phyloP scores from a whole-genome alignment of 53 echinoderm and acorn worm species.

The Antedon mediterranea region DNA sequence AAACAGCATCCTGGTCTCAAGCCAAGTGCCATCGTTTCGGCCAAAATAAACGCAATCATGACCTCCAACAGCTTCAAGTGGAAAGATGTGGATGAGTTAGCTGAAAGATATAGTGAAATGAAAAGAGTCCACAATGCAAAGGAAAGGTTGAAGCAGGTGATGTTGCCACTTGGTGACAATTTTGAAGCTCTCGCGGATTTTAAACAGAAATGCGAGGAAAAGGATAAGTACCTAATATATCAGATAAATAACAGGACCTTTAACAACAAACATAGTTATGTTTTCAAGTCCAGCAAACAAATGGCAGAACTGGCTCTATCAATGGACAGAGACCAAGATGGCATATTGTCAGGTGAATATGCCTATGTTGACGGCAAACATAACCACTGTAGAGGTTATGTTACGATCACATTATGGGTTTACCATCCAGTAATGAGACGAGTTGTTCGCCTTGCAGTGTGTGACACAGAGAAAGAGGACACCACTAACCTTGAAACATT shows the following conservation, averaged over 20 bases:
- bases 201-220: conserved; percentile 7
- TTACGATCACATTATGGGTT: not conserved
- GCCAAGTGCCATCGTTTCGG: no score
- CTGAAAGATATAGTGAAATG: no score
- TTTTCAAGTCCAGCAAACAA: conserved; percentile 15
- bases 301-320: conserved; percentile 11
- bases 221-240: conserved; percentile 12
- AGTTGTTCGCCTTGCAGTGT: no score
- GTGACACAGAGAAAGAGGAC: no score
- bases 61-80: no score
- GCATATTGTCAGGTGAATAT: not conserved
- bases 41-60: no score
- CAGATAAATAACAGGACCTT: conserved; percentile 17
- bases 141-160: not conserved
- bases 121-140: no score
- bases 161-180: conserved; percentile 3
- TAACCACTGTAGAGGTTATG: not conserved
- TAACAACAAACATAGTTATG: conserved; percentile 13
- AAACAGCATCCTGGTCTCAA: no score
- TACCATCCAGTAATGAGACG: not conserved
- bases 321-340: not conserved
- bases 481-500: no score
- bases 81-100: no score
- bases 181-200: conserved; percentile 17
- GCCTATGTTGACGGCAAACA: not conserved